These are phyloP conservation scores for Sarcophaga variegata DNA, from an alignment of 2,888 invertebrate genomes.

Conservation along the genomic window DNA sequence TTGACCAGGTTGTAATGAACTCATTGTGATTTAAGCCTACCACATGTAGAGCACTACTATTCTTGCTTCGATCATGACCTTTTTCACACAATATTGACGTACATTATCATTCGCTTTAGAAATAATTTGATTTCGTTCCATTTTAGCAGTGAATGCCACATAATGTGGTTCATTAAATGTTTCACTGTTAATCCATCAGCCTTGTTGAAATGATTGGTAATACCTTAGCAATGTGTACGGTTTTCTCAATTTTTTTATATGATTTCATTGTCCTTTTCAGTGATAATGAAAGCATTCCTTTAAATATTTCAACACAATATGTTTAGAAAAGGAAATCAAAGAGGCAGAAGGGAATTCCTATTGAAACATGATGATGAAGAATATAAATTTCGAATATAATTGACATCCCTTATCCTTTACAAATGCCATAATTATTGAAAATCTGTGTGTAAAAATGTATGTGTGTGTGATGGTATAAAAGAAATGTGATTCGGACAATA, in stretches of 20 bases:
- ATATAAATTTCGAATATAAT: not conserved
- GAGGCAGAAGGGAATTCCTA: conserved; percentile 1
- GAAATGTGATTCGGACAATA: conserved; percentile 27
- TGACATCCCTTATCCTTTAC: conserved; percentile 60
- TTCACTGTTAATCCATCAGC: no score
- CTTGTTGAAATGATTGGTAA: no score
- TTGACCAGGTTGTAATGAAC: no score
- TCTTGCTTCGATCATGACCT: no score
- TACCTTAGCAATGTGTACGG: no score
- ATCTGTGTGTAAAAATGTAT: not conserved
- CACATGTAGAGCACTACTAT: no score
- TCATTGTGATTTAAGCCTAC: no score
- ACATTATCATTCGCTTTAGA: no score
- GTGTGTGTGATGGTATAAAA: not conserved
- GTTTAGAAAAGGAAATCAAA: conserved; percentile 18
- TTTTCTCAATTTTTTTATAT: not conserved
- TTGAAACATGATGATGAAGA: not conserved
- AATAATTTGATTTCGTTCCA: no score
- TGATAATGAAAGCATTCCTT: not conserved
- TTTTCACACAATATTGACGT: no score
- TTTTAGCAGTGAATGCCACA: no score
- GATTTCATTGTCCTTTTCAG: not conserved
- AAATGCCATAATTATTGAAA: conserved; percentile 4
- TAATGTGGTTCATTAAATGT: no score
- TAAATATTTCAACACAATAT: not conserved